These are phyloP conservation scores for Protonemura montana DNA, from an alignment of 2,888 invertebrate species.

Conservation along the genomic window DNA sequence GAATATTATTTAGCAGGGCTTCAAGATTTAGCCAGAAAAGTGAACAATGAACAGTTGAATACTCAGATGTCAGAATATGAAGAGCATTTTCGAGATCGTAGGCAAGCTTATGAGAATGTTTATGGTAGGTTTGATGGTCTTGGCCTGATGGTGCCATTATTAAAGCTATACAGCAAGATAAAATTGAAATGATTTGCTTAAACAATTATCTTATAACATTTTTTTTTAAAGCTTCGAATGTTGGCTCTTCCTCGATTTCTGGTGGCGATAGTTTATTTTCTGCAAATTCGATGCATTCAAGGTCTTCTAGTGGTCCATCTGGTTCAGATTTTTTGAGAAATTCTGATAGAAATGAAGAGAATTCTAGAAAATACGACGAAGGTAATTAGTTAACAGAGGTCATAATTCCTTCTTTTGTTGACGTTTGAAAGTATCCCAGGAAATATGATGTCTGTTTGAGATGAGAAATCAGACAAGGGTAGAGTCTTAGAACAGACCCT, in stretches of 20 bases:
- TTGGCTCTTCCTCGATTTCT: background rate
- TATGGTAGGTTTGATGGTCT: background rate
- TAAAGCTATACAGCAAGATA: too few relatives aligned
- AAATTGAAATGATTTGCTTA: too few relatives aligned
- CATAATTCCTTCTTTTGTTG: background rate
- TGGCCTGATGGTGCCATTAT: background rate
- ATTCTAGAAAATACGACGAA: background rate
- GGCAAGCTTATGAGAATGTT: background rate
- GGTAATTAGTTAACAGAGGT: background rate
- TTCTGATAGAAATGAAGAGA: background rate
- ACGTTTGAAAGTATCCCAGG: too few relatives aligned
- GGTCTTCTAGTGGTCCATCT: background rate
- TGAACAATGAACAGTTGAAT: conserved; percentile 32
- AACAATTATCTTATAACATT: background rate
- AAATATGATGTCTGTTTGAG: too few relatives aligned
- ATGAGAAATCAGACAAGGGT: too few relatives aligned
- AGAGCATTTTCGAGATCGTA: background rate
- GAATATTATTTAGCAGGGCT: conserved; percentile 29
- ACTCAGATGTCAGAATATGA: conserved; percentile 8
- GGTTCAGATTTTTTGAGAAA: background rate
- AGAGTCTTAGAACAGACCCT: too few relatives aligned
- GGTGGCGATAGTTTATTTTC: background rate
- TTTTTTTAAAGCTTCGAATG: conserved; percentile 24
- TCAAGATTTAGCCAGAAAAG: background rate
- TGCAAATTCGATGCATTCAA: background rate